phyloP scores from a whole-genome alignment of 1,140 invertebrate species.

The Drosophila quadrilineata region DNA sequence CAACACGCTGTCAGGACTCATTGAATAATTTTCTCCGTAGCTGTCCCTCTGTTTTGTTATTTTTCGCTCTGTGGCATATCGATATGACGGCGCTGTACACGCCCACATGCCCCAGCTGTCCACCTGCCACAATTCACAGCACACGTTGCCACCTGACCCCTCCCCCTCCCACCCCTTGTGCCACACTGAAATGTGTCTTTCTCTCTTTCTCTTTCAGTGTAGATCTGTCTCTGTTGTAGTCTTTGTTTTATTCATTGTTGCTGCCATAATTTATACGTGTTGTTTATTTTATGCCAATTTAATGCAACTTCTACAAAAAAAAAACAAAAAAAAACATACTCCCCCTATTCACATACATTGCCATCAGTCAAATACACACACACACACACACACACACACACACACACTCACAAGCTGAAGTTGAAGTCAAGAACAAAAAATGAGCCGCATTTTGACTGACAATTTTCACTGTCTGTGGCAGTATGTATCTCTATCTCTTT shows the following conservation, averaged over 20 bases:
- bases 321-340: too few species aligned
- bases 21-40: constrained; percentile 41
- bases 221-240: too few species aligned
- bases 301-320: constrained; percentile 64
- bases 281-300: constrained; percentile 78
- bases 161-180: not conserved
- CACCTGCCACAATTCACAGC: constrained; percentile 55
- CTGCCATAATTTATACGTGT: constrained; percentile 69
- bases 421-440: constrained; percentile 26
- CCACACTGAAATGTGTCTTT: too few species aligned
- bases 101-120: constrained; percentile 13
- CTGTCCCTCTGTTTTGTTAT: too few species aligned
- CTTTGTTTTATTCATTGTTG: constrained; percentile 64
- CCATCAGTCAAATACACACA: constrained; percentile 4
- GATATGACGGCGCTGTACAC: not conserved
- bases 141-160: constrained; percentile 18
- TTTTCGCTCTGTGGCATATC: not conserved
- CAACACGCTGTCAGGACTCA: constrained; percentile 15
- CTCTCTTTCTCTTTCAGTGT: too few species aligned
- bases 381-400: not conserved
- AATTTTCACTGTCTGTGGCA: constrained; percentile 4
- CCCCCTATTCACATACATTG: not conserved
- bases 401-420: not conserved
- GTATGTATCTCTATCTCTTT: not conserved
- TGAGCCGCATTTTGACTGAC: constrained; percentile 36